phyloP scores from a whole-genome alignment of 2,113 vertebrate genomes.

The Dicerorhinus sumatrensis region DNA sequence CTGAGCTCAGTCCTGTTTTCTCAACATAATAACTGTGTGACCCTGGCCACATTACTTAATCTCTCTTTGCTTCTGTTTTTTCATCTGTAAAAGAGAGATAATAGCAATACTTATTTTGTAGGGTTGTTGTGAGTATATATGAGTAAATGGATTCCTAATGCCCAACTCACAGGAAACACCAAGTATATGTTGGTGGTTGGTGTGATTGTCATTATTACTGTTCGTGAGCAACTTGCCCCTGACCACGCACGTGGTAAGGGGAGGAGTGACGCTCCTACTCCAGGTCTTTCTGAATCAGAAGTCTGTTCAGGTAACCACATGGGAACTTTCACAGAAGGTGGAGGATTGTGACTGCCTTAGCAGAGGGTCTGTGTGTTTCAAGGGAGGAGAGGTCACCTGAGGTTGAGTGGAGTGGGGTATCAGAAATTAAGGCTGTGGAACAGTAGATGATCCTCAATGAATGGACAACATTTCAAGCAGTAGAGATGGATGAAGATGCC shows the following conservation, averaged over 20 bases:
- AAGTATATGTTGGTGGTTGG: rapidly evolving
- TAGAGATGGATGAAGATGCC: background rate
- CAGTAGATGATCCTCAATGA: background rate
- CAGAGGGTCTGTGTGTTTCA: background rate
- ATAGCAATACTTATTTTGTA: background rate
- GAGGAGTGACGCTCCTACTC: background rate
- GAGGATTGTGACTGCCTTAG: background rate
- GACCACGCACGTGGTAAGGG: background rate
- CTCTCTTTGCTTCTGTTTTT: background rate
- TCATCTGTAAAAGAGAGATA: background rate
- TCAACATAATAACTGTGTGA: background rate
- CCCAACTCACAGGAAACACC: background rate
- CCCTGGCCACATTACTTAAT: background rate
- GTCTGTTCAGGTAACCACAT: background rate
- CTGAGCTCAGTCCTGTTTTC: background rate
- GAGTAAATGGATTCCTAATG: background rate
- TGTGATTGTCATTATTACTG: background rate
- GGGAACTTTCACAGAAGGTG: background rate
- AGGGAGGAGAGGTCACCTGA: background rate
- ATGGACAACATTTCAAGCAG: background rate
- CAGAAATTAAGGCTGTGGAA: background rate
- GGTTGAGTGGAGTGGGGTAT: background rate
- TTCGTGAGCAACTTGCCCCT: background rate
- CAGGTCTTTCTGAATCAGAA: background rate
- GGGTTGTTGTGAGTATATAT: background rate